These are phyloP conservation scores for Notamacropus eugenii DNA, from an alignment of 2,797 vertebrate genomes.

Conservation along the genomic window DNA sequence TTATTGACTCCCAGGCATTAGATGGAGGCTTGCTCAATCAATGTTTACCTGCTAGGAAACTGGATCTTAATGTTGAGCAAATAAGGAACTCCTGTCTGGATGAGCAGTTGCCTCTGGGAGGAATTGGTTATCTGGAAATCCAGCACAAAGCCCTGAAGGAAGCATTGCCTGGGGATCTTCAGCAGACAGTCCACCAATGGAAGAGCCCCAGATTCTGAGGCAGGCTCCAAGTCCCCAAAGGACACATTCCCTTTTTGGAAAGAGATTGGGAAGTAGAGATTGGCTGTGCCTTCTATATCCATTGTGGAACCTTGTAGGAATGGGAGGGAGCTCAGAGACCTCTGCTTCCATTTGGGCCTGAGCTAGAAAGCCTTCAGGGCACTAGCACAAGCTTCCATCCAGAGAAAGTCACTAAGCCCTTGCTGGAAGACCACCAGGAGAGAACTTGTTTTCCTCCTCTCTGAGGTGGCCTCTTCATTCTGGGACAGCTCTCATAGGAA, in stretches of 20 bases:
- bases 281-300: background rate
- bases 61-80: background rate
- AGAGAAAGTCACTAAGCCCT: background rate
- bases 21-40: background rate
- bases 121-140: background rate
- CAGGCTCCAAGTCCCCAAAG: background rate
- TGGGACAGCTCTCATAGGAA: background rate
- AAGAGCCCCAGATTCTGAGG: background rate
- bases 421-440: background rate
- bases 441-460: background rate
- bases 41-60: background rate
- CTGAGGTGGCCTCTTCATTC: background rate
- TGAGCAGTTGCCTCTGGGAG: background rate
- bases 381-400: background rate
- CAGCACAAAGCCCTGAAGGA: background rate
- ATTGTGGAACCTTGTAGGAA: background rate
- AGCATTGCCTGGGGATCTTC: background rate
- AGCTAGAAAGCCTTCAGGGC: background rate
- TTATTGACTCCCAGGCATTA: background rate
- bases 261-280: background rate
- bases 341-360: background rate
- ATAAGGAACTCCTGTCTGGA: background rate
- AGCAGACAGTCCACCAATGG: background rate
- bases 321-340: background rate
- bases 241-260: background rate